These are phyloP conservation scores for Campoletis sonorensis DNA, from an alignment of 1,140 invertebrate genomes.

Conservation along the genomic window DNA sequence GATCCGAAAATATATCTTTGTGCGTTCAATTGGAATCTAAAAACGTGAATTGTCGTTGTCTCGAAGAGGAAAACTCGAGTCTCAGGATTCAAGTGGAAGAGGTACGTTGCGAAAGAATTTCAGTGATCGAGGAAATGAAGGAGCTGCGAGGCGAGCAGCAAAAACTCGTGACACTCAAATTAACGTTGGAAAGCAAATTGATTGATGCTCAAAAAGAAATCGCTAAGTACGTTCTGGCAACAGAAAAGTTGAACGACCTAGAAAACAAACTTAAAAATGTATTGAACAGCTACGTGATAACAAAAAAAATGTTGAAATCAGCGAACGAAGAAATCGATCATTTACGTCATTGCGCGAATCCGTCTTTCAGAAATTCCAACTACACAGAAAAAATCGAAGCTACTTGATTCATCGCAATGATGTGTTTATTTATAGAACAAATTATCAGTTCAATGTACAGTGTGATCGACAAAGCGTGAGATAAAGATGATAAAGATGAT, in stretches of 20 bases:
- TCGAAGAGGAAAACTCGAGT: constrained; percentile 52
- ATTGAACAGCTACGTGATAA: constrained; percentile 37
- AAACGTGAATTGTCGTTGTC: constrained; percentile 6
- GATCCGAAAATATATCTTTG: constrained; percentile 5
- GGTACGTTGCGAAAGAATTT: background rate
- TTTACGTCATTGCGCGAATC: background rate
- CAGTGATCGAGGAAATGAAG: constrained; percentile 13
- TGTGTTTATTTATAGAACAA: no score
- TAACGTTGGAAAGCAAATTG: constrained; percentile 39
- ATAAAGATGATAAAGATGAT: no score
- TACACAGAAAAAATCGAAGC: constrained; percentile 31
- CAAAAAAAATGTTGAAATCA: constrained; percentile 43
- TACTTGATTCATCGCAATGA: background rate
- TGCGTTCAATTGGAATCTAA: background rate
- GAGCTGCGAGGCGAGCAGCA: constrained; percentile 46
- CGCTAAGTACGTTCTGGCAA: constrained; percentile 36
- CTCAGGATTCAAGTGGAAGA: constrained; percentile 40
- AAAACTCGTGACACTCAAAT: constrained; percentile 45
- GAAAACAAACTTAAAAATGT: constrained; percentile 39
- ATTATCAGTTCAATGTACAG: no score
- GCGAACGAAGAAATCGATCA: constrained; percentile 38
- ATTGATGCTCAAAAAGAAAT: constrained; percentile 40
- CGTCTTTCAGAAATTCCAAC: background rate
- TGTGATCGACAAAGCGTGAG: no score
- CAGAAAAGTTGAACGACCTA: background rate